Evolutionary conservation across 2,797 vertebrate genomes (phyloP), one percentile per base, ranked within the genome.

Genomic region (Diplodus puntazzo): DNA sequence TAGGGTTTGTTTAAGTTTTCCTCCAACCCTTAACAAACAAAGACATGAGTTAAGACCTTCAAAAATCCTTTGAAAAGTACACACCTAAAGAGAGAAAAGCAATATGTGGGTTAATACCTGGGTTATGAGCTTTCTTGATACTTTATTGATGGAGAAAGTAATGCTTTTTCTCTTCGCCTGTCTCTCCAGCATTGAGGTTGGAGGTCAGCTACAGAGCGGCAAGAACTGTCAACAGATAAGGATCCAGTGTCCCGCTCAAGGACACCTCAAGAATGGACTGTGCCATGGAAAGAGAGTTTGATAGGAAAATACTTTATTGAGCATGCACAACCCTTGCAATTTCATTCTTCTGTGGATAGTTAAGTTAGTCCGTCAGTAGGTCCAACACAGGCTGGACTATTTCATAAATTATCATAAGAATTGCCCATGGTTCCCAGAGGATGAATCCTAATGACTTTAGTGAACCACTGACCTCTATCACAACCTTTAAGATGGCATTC

Each of bases 201-300:
- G 53, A 58, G 70, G 67, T 80, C 60, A 20, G 23, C 39, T 11
- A 10, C 14, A 64, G 42, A 61, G 54, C 13, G 53, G 21, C 18
- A 63, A 69, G 8, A 75, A 21, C 61, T 62, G 34, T 58, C 64
- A 52, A 46, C 61, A 63, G 27, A 69, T 53, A 42, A 54, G 23
- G 42, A 70, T 79, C 68, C 46, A 66, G n/a, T 17, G 11, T 71
- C 27, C 76, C 69, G 30, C 71, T 81, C 73, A 80, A 71, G 52
- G 73, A 88, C 75, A 77, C 61, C 55, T 77, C 42, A 65, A 30
- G 64, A 77, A 18, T 27, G 13, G 11, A 66, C 12, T 21, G 54
- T 60, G 49, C 21, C 42, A 23, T 20, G 3, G 4, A 39, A 66
- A 67, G 21, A 30, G 20, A 63, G 11, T 65, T 34, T 27, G 30